phyloP scores from a whole-genome alignment of 2,888 invertebrate genomes.

The Aphodius sticticus region DNA sequence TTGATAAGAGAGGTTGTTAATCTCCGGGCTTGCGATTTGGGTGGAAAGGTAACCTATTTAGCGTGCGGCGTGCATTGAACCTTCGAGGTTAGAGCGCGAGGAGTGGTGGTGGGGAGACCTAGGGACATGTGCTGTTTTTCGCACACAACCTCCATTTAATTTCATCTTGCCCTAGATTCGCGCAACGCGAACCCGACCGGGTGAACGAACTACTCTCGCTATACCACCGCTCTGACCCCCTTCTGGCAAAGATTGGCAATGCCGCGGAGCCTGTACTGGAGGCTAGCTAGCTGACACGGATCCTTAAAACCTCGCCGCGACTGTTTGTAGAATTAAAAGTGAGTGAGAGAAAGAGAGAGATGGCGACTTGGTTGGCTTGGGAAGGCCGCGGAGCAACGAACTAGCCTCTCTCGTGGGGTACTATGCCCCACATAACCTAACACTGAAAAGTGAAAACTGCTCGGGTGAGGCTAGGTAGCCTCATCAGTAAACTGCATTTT shows the following conservation, averaged over 20 bases:
- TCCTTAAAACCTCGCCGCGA: slow-evolving; percentile 50
- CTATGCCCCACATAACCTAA: slow-evolving; percentile 56
- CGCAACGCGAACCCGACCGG: slow-evolving; percentile 55
- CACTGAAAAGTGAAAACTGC: slow-evolving; percentile 49
- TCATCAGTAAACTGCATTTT: slow-evolving; percentile 8
- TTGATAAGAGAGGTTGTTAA: slow-evolving; percentile 4
- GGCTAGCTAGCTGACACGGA: slow-evolving; percentile 54
- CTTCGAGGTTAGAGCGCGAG: slow-evolving; percentile 53
- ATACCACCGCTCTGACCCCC: slow-evolving; percentile 59
- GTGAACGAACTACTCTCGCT: slow-evolving; percentile 69
- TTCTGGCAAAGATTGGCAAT: slow-evolving; percentile 48
- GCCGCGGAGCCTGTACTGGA: slow-evolving; percentile 43
- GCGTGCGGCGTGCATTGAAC: slow-evolving; percentile 58
- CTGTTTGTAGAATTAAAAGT: slow-evolving; percentile 54
- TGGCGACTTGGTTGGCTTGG: slow-evolving; percentile 38
- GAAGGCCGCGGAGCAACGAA: slow-evolving; percentile 65
- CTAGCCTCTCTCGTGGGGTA: slow-evolving; percentile 63
- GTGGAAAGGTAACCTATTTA: slow-evolving; percentile 61
- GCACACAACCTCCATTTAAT: slow-evolving; percentile 63
- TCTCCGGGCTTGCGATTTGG: slow-evolving; percentile 27
- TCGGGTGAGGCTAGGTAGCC: not conserved
- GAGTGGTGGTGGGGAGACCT: slow-evolving; percentile 38
- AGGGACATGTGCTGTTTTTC: slow-evolving; percentile 58
- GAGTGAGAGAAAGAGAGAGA: slow-evolving; percentile 48
- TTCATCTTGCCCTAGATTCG: slow-evolving; percentile 72